Conservation (phyloP, 2,797 vertebrate genomes). For the Luscinia megarhynchos region DNA sequence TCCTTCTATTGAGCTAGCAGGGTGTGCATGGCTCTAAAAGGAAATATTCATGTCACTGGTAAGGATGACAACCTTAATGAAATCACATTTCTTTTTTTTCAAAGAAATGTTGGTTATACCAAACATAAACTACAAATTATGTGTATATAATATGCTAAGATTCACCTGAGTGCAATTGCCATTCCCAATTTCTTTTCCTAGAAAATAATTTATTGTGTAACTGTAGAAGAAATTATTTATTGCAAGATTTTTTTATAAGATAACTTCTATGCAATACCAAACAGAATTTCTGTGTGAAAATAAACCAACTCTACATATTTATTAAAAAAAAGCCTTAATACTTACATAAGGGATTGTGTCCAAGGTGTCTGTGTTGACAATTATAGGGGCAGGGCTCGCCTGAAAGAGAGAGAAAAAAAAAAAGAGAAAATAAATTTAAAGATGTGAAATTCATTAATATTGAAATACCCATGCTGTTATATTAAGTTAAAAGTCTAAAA, state of each 20-base stretch:
- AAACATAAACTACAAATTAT: background rate
- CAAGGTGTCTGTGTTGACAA: slow-evolving; percentile 96
- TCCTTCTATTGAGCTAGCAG: background rate
- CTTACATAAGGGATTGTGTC: slow-evolving; percentile 97
- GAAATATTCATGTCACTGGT: background rate
- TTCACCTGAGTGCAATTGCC: background rate
- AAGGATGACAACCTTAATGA: background rate
- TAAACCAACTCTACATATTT: background rate
- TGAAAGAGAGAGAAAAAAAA: slow-evolving; percentile 58
- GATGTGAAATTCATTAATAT: background rate
- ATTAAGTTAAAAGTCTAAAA: background rate
- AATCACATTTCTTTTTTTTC: background rate
- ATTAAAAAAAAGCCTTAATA: slow-evolving; percentile 20
- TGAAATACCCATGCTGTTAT: background rate
- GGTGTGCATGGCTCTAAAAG: background rate
- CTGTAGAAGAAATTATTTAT: background rate
- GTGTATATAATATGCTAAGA: background rate
- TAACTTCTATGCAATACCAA: background rate
- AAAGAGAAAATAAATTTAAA: background rate
- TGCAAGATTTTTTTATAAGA: background rate
- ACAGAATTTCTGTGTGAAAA: background rate
- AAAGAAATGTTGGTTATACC: background rate
- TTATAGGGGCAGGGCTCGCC: slow-evolving; percentile 95
- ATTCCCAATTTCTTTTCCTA: background rate
- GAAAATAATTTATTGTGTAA: background rate